Conservation (phyloP, 2,888 invertebrate genomes). For the Lepetodrilus schrolli region DNA sequence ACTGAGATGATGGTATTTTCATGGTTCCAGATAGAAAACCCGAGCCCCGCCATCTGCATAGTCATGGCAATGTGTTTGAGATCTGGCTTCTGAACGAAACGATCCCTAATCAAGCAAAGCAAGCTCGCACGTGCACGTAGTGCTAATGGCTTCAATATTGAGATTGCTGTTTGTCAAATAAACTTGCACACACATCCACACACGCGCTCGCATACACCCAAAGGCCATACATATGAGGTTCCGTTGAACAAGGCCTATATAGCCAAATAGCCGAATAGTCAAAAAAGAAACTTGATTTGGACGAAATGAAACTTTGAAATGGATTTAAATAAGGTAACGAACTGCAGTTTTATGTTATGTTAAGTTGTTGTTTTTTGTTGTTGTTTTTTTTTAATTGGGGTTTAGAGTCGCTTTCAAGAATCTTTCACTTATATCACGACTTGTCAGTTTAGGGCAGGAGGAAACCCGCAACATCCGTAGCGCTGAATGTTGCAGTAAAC, state of each 20-base stretch:
- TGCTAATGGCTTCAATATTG: conserved; percentile 4
- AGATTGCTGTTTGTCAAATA: conserved; percentile 16
- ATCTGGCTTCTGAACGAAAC: conserved; percentile 1
- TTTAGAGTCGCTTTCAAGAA: no score
- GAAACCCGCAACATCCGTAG: no score
- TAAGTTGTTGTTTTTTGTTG: not conserved
- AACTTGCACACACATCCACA: not conserved
- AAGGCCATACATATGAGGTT: no score
- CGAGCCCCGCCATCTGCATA: no score
- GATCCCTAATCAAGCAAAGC: conserved; percentile 9
- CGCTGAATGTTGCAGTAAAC: no score
- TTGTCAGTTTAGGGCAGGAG: no score
- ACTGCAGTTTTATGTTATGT: not conserved
- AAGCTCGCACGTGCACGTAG: conserved; percentile 3
- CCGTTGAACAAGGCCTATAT: no score
- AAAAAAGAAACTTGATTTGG: no score
- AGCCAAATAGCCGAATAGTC: no score
- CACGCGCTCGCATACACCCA: not conserved
- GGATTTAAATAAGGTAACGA: not conserved
- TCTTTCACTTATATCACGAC: no score
- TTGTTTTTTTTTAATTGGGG: no score
- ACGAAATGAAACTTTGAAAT: no score
- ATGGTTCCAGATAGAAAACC: not conserved
- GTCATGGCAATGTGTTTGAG: not conserved
- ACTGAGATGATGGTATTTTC: not conserved